A percentile compares a stretch with the other conserved stretches of the same genome.
These are phyloP conservation scores for Myripristis murdjan DNA, from an alignment of 2,797 vertebrate species.

Conservation along the genomic window DNA sequence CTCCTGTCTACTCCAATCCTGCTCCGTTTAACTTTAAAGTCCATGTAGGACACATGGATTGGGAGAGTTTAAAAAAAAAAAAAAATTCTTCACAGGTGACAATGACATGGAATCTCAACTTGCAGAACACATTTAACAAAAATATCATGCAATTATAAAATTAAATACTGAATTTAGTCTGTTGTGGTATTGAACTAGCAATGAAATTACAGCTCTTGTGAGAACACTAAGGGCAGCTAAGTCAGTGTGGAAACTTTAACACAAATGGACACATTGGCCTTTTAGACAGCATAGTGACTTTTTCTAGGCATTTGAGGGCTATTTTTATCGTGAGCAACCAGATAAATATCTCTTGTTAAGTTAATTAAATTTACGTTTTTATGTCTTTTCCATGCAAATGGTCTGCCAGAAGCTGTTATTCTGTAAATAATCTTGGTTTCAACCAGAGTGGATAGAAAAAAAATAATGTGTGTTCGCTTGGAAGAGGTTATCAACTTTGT, in stretches of 20 bases:
- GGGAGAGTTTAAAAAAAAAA: no score
- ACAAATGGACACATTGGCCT: background rate
- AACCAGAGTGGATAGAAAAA: background rate
- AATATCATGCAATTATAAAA: background rate
- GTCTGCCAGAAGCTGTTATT: background rate
- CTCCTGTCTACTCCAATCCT: no score
- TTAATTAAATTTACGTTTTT: background rate
- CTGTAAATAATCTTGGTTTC: background rate
- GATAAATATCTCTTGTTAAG: background rate
- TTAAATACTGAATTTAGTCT: background rate
- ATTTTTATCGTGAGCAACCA: background rate
- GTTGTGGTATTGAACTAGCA: background rate
- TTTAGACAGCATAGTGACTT: background rate
- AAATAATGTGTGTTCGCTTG: background rate
- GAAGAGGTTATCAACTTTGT: background rate
- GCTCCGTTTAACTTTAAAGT: background rate
- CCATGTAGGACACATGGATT: background rate
- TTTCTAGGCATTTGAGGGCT: slow-evolving; percentile 10
- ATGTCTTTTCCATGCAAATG: slow-evolving; percentile 1
- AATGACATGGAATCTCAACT: background rate
- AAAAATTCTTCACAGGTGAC: no score
- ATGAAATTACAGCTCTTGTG: background rate
- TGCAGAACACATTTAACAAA: no score
- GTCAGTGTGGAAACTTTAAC: background rate
- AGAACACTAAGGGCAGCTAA: background rate